Conservation (phyloP, 1,140 invertebrate species). For the Maniola jurtina region DNA sequence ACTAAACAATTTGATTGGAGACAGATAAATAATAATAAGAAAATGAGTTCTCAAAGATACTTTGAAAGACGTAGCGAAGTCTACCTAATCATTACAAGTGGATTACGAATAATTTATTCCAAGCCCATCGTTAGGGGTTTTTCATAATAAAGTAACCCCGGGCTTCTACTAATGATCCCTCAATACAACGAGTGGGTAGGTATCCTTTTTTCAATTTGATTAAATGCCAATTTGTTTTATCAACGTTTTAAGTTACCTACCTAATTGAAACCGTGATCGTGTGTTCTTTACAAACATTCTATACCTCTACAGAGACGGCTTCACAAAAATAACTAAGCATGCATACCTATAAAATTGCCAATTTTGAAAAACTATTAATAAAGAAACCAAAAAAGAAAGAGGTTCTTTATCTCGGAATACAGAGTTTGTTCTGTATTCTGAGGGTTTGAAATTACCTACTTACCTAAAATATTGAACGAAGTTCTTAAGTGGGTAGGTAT, state of each 20-base stretch:
- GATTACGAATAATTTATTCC: constrained; percentile 1
- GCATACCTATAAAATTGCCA: no score
- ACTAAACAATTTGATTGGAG: no score
- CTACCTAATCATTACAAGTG: not conserved
- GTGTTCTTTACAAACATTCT: no score
- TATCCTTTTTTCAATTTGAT: not conserved
- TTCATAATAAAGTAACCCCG: not conserved
- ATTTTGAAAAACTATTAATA: no score
- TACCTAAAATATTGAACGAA: no score
- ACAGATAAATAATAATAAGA: not conserved
- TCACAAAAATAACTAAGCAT: no score
- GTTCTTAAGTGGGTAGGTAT: no score
- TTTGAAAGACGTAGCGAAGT: not conserved
- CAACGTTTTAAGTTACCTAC: not conserved
- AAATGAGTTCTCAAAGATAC: not conserved
- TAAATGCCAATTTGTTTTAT: not conserved
- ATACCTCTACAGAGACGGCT: no score
- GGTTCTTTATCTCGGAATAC: no score
- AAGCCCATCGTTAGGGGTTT: not conserved
- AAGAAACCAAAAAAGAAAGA: no score
- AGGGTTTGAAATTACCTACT: no score
- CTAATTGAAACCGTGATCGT: not conserved
- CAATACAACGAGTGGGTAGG: not conserved
- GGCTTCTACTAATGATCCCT: not conserved
- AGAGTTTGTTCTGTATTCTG: no score